phyloP scores from a whole-genome alignment of 2,797 vertebrate genomes.

The Gymnoscopelus braueri region DNA sequence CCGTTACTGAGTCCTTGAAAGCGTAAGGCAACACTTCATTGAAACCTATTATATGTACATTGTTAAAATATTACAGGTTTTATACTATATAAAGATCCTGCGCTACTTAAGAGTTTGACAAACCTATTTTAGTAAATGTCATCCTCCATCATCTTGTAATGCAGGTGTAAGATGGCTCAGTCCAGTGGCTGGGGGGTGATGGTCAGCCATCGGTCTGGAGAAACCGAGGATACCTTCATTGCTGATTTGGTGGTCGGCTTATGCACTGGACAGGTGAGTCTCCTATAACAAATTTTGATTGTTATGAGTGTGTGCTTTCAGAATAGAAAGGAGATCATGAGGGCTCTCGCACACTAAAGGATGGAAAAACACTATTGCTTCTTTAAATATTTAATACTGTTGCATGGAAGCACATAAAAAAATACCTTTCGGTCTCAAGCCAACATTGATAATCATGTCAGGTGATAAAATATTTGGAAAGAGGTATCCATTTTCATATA shows the following conservation, averaged over 20 bases:
- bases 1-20: constrained; percentile 91
- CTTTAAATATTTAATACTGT: no score
- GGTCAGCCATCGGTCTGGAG: constrained; percentile 97
- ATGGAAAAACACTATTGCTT: no score
- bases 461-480: no score
- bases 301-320: not conserved
- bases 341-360: no score
- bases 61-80: not conserved
- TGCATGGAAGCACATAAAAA: no score
- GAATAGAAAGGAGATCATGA: not conserved
- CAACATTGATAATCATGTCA: not conserved
- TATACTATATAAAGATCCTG: not conserved
- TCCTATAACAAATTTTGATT: not conserved
- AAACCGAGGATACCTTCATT: constrained; percentile 98
- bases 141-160: not conserved
- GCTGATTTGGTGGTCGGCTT: constrained; percentile 96
- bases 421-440: no score
- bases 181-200: constrained; percentile 96
- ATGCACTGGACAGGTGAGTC: constrained; percentile 92
- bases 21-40: constrained; percentile 81
- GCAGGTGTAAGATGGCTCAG: constrained; percentile 95
- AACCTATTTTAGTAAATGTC: not conserved
- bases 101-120: not conserved
- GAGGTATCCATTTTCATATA: not conserved
- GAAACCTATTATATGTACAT: not conserved